Conservation (phyloP, 2,113 vertebrate genomes). For the Numida meleagris region DNA sequence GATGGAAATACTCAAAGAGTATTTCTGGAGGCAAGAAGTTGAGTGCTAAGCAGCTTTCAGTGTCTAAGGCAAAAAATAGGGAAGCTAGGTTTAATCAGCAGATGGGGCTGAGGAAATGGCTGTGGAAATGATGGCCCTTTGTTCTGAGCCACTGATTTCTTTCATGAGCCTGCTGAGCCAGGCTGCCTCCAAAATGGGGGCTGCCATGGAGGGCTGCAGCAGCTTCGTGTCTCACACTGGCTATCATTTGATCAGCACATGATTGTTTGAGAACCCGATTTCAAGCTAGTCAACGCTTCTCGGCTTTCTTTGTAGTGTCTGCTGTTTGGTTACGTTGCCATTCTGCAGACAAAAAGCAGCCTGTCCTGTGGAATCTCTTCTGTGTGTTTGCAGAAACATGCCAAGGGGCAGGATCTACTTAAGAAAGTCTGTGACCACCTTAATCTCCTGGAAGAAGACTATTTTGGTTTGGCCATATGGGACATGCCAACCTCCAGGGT, state of each 20-base stretch:
- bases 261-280: background rate
- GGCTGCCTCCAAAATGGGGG: background rate
- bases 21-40: background rate
- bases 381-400: constrained; percentile 87
- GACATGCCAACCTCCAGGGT: constrained; percentile 87
- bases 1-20: background rate
- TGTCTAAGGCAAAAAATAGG: background rate
- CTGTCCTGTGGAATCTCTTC: background rate
- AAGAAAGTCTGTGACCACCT: constrained; percentile 95
- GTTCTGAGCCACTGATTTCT: background rate
- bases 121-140: background rate
- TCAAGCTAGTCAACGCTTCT: background rate
- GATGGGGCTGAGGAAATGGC: background rate
- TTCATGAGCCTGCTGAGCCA: background rate
- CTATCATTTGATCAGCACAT: rapidly evolving
- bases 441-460: constrained; percentile 97
- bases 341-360: background rate
- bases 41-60: background rate
- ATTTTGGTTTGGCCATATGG: constrained; percentile 92
- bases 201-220: background rate
- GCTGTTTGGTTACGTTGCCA: background rate
- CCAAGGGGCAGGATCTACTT: constrained; percentile 94
- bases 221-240: rapidly evolving
- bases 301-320: background rate
- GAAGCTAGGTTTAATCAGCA: background rate